These are phyloP conservation scores for Acinonyx jubatus DNA, from an alignment of 2,113 vertebrate species.

Conservation along the genomic window DNA sequence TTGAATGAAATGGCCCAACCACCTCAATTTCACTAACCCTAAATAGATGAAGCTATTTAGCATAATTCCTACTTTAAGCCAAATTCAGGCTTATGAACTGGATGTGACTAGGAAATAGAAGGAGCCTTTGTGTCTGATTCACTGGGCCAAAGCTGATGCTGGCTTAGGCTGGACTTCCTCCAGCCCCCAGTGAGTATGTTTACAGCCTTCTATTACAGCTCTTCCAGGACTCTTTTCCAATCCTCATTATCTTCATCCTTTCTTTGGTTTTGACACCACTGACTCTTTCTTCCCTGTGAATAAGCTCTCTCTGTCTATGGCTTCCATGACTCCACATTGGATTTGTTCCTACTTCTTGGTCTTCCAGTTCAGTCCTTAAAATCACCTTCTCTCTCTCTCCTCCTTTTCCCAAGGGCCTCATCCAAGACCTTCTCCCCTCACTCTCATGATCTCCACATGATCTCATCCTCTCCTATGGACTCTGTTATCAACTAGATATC, in stretches of 20 bases:
- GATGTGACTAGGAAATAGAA: background rate
- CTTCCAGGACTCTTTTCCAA: background rate
- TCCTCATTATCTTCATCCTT: background rate
- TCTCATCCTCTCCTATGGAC: background rate
- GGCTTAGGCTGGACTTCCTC: background rate
- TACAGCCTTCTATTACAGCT: background rate
- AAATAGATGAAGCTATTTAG: slow-evolving; percentile 39
- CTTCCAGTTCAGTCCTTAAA: background rate
- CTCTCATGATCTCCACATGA: background rate
- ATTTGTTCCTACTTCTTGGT: background rate
- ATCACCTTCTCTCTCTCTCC: background rate
- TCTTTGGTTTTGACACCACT: background rate
- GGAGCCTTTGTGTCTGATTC: slow-evolving; percentile 45
- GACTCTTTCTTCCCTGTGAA: background rate
- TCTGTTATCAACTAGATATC: background rate
- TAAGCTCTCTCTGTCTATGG: background rate
- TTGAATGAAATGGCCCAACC: background rate
- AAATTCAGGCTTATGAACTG: background rate
- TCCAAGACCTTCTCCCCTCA: background rate
- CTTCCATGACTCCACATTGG: background rate
- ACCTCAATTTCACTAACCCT: background rate
- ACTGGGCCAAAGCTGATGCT: background rate
- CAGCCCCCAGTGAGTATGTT: background rate
- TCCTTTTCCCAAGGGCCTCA: background rate
- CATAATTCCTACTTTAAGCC: slow-evolving; percentile 25